Conservation (phyloP, 2,113 vertebrate species). For the Atlantisia rogersi region DNA sequence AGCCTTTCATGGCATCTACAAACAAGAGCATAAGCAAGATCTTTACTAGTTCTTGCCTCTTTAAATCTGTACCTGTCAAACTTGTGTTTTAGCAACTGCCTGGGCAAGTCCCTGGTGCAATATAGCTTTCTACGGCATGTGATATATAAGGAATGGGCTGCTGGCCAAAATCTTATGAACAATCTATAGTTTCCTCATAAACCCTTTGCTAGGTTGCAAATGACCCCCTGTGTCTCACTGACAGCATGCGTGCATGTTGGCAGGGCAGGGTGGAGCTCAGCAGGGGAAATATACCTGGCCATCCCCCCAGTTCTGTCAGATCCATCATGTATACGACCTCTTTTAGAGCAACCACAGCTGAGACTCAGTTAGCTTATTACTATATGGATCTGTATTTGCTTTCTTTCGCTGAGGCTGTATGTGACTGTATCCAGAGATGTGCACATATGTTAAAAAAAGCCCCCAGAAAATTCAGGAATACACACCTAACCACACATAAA, state of each 20-base stretch:
- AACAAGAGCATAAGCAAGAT: neutral
- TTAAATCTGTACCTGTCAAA: neutral
- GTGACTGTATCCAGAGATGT: accelerated
- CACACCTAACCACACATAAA: neutral
- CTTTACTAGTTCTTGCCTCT: neutral
- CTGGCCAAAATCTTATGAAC: neutral
- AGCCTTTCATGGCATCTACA: neutral
- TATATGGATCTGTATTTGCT: neutral
- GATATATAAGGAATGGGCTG: neutral
- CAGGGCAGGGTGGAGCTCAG: neutral
- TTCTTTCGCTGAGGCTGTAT: neutral
- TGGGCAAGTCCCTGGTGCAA: neutral
- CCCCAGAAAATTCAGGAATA: neutral
- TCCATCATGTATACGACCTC: neutral
- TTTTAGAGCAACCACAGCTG: neutral
- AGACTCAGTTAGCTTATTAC: neutral
- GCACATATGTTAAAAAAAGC: neutral
- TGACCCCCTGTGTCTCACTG: neutral
- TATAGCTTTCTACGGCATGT: neutral
- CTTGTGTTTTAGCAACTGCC: neutral
- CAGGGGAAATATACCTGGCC: neutral
- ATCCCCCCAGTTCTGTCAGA: neutral
- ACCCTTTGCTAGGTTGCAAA: neutral
- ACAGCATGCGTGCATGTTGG: accelerated
- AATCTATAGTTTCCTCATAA: neutral